Evolutionary conservation across 2,888 invertebrate species (phyloP).

Genomic region (Watsonalla cultraria): DNA sequence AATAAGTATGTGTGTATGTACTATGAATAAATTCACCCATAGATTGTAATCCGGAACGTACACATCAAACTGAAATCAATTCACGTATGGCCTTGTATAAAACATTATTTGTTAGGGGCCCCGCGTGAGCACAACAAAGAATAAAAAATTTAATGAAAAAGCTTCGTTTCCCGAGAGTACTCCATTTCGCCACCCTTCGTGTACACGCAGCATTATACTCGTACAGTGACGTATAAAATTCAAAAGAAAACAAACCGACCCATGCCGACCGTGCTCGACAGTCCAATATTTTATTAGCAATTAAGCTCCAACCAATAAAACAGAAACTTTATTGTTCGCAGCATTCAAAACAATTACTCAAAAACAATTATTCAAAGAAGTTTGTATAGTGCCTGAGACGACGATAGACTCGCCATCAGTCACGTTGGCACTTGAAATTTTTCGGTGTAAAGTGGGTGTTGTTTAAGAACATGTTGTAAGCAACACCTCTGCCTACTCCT

Average conservation of each 20-base stretch:
- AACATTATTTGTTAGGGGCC: constrained; percentile 2
- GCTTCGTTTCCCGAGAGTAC: constrained; percentile 27
- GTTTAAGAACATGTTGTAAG: too few relatives aligned
- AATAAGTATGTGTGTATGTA: too few relatives aligned
- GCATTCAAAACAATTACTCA: constrained; percentile 3
- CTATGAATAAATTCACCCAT: neutral
- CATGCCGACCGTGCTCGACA: constrained; percentile 23
- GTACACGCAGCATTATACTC: constrained; percentile 38
- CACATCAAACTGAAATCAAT: constrained; percentile 26
- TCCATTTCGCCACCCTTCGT: constrained; percentile 49
- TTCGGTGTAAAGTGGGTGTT: too few relatives aligned
- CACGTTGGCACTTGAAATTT: too few relatives aligned
- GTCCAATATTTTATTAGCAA: constrained; percentile 29
- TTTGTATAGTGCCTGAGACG: too few relatives aligned
- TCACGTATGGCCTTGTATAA: constrained; percentile 4
- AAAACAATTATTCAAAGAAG: too few relatives aligned
- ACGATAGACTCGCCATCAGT: too few relatives aligned
- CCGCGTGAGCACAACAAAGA: constrained; percentile 24
- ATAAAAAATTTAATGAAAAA: constrained; percentile 32
- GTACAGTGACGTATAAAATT: constrained; percentile 36
- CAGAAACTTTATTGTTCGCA: constrained; percentile 27
- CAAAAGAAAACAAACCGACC: constrained; percentile 49
- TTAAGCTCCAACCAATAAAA: constrained; percentile 28
- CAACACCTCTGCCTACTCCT: too few relatives aligned
- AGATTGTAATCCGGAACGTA: too few relatives aligned